Evolutionary conservation across 2,888 invertebrate species (phyloP).

Genomic region (Brachyptera putata): DNA sequence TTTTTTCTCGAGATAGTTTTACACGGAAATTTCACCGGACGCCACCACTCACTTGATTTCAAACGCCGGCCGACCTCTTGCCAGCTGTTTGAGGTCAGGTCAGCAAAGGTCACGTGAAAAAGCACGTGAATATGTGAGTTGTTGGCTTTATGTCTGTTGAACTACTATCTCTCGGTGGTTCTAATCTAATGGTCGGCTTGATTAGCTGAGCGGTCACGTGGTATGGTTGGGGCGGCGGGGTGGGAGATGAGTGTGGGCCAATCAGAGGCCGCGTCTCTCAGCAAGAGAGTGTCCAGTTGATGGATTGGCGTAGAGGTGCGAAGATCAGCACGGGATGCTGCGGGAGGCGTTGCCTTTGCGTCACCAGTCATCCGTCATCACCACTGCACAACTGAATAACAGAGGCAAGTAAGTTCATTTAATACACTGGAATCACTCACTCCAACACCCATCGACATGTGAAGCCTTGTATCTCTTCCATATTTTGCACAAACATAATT

Average conservation of each 20-base stretch:
- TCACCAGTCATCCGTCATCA: too few relatives aligned
- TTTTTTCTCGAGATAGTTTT: conserved; percentile 4
- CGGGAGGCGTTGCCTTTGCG: conserved; percentile 6
- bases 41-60: background rate
- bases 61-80: background rate
- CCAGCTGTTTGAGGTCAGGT: too few relatives aligned
- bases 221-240: conserved; percentile 6
- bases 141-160: background rate
- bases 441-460: too few relatives aligned
- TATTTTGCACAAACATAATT: too few relatives aligned
- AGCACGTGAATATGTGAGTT: background rate
- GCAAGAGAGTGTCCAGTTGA: conserved; percentile 17
- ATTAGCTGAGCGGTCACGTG: conserved; percentile 11
- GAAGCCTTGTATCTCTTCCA: too few relatives aligned
- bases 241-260: conserved; percentile 26
- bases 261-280: conserved; percentile 24
- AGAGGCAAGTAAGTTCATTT: too few relatives aligned
- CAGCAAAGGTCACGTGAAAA: conserved; percentile 4
- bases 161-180: background rate
- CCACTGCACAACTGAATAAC: too few relatives aligned
- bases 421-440: too few relatives aligned
- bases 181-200: background rate
- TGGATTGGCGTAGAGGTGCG: conserved; percentile 22
- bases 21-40: conserved; percentile 21
- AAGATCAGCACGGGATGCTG: conserved; percentile 3